These are phyloP conservation scores for Oryzias javanicus DNA, from an alignment of 2,113 vertebrate genomes.

Conservation along the genomic window DNA sequence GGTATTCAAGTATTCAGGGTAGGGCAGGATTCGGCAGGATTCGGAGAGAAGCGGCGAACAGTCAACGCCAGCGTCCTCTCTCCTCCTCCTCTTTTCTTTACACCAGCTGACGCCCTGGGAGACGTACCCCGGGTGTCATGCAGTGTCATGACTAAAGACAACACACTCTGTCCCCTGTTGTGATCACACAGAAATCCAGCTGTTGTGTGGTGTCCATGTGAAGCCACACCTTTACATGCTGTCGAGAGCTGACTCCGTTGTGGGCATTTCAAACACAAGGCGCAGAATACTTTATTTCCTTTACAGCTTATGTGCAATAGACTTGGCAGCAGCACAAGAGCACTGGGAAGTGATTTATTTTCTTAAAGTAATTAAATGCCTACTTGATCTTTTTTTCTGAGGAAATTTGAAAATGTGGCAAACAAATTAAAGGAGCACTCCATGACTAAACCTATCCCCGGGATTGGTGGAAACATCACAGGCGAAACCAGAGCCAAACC, in stretches of 20 bases:
- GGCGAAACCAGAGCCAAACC: slow-evolving; percentile 57
- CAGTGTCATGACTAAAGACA: slow-evolving; percentile 65
- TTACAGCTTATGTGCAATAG: slow-evolving; percentile 63
- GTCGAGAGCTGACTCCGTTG: slow-evolving; percentile 33
- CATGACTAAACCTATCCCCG: slow-evolving; percentile 75
- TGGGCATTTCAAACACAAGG: not conserved
- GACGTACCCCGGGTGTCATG: slow-evolving; percentile 39
- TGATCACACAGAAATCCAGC: slow-evolving; percentile 26
- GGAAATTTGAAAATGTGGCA: slow-evolving; percentile 73
- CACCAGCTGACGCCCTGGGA: slow-evolving; percentile 59
- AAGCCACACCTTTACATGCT: not conserved
- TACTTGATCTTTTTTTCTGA: slow-evolving; percentile 73
- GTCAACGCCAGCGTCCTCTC: too few relatives aligned
- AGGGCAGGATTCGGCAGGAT: too few relatives aligned
- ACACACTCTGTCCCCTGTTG: slow-evolving; percentile 47
- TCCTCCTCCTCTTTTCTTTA: too few relatives aligned
- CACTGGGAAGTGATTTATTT: slow-evolving; percentile 74
- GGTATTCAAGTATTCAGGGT: too few relatives aligned
- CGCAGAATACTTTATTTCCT: slow-evolving; percentile 54
- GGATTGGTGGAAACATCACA: slow-evolving; percentile 68
- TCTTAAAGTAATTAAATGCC: slow-evolving; percentile 79
- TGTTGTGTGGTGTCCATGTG: slow-evolving; percentile 7
- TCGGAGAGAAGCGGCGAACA: too few relatives aligned
- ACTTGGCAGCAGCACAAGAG: slow-evolving; percentile 68
- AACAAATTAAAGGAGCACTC: slow-evolving; percentile 78